Evolutionary conservation across 2,113 vertebrate species (phyloP), one percentile per base, ranked within the genome.

Genomic region (Oncorhynchus masou): DNA sequence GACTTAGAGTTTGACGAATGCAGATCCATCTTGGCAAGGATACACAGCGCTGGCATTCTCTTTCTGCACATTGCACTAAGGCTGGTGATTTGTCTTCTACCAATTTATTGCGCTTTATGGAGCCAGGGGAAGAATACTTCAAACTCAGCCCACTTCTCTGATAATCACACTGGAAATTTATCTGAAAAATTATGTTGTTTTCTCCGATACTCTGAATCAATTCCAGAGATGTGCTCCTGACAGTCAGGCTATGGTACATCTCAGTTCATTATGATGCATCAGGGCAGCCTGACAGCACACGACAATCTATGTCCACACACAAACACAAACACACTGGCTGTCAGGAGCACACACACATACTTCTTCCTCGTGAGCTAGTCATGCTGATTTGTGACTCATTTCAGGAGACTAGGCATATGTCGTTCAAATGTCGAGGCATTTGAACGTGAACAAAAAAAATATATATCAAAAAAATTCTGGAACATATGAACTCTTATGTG

Each of bases 1-100:
- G 51, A 19, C 16, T 54, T 54, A 5, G 51, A 54, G 51, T 54
- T 54, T 54, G 51, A 15, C 16, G 16, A 54, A 54, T 54, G 16
- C 16, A 54, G 51, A 54, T 54, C 16, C 51, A 54, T 54, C 51
- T 54, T 54, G 51, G 51, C 51, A 54, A 54, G 51, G 51, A 54
- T 54, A 19, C 3, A 54, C 16, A 54, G 51, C 15, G 51, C 82
- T 88, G 89, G 89, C 83, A 81, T 87, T 86, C 80, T 83, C 90
- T 91, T 90, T 91, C 90, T 89, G 83, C 87, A 82, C 84, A 77
- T 81, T 62, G 79, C 88, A 84, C 83, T 89, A 91, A 89, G 86
- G 86, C 78, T 49, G 80, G 80, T 76, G 78, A 91, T 92, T 91
- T 91, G 91, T 92, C 88, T 90, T 83, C 90, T 82, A 85, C 87